Evolutionary conservation across 2,888 invertebrate species (phyloP).

Genomic region (Diogma glabrata): DNA sequence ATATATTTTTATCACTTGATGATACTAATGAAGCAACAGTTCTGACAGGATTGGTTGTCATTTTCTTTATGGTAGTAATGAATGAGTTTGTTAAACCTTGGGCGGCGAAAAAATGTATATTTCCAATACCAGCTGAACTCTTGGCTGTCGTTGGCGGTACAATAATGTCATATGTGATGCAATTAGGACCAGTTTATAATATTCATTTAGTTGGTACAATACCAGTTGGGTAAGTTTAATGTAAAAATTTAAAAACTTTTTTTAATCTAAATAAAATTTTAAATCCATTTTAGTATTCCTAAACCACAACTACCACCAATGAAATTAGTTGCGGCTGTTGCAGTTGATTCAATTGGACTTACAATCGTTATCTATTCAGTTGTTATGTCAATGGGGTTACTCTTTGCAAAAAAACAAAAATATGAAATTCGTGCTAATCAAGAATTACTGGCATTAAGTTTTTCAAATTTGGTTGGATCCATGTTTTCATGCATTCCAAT

Average conservation of each 20-base stretch:
- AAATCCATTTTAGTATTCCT: constrained; percentile 43
- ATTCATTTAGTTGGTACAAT: constrained; percentile 53
- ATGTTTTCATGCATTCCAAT: constrained; percentile 55
- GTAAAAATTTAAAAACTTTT: background rate
- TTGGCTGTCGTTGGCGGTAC: constrained; percentile 58
- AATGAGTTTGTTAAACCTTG: constrained; percentile 53
- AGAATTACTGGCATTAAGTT: constrained; percentile 50
- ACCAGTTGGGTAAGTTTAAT: constrained; percentile 48
- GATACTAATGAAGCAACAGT: too few species aligned
- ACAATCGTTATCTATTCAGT: constrained; percentile 61
- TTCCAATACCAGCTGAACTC: constrained; percentile 66
- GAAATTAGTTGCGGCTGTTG: constrained; percentile 41
- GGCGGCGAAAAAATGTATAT: constrained; percentile 44
- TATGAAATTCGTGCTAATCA: constrained; percentile 63
- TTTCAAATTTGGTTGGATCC: constrained; percentile 2
- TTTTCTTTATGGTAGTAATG: constrained; percentile 46
- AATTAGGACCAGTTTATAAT: constrained; percentile 40
- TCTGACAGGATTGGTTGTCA: too few species aligned
- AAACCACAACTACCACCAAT: constrained; percentile 44
- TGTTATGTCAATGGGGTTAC: constrained; percentile 61
- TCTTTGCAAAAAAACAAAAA: constrained; percentile 57
- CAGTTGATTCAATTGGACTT: constrained; percentile 51
- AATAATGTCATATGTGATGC: constrained; percentile 45
- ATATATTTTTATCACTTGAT: too few species aligned
- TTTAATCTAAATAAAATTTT: constrained; percentile 14